phyloP scores from a whole-genome alignment of 2,888 invertebrate genomes.

The Ormyrus nitidulus region DNA sequence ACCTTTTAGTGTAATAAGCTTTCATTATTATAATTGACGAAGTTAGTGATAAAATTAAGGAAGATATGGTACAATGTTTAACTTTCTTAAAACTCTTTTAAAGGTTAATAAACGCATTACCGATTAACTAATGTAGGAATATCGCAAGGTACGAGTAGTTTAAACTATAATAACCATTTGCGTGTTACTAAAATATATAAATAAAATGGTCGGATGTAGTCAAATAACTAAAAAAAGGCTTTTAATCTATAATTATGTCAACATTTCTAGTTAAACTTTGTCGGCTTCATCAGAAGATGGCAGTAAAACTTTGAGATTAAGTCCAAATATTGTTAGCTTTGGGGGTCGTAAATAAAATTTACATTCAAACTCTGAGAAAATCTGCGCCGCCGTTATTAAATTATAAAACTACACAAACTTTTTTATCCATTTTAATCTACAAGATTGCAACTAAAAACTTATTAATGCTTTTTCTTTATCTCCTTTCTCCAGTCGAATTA shows the following conservation, averaged over 20 bases:
- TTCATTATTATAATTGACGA: slow-evolving; percentile 6
- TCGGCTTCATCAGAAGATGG: not conserved
- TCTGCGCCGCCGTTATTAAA: too few species aligned
- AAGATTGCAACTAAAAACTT: too few species aligned
- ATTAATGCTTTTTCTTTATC: too few species aligned
- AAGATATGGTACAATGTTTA: not conserved
- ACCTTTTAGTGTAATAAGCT: slow-evolving; percentile 4
- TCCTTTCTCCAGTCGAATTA: too few species aligned
- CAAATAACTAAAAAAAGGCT: not conserved
- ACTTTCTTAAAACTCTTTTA: too few species aligned
- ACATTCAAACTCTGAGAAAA: not conserved
- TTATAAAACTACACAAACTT: too few species aligned
- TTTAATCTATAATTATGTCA: not conserved
- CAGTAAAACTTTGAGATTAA: slow-evolving; percentile 16
- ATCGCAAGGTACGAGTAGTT: too few species aligned
- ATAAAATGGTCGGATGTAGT: too few species aligned
- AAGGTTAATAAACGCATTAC: too few species aligned
- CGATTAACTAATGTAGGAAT: too few species aligned
- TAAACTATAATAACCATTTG: too few species aligned
- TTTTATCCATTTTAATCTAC: not conserved
- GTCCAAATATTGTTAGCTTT: slow-evolving; percentile 7
- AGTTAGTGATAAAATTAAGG: not conserved
- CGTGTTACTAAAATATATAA: too few species aligned
- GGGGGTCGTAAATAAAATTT: not conserved
- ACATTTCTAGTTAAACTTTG: not conserved